Base-by-base conservation (phyloP, 2,797 vertebrate species). In the Centroberyx gerrardi region DNA sequence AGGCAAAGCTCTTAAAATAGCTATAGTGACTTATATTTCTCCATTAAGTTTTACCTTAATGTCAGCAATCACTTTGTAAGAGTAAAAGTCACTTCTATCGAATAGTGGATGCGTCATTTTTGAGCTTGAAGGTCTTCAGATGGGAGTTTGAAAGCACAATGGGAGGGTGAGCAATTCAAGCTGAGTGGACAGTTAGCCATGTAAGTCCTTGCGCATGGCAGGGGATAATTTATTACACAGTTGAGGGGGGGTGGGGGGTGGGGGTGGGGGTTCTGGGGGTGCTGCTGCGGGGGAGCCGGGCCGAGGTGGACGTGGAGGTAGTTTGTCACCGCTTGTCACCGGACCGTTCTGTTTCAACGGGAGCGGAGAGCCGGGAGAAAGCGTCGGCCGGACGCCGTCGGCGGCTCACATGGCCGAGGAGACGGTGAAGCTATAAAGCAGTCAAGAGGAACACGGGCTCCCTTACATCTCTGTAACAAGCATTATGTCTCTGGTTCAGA, bases 271-370 rank as follows among this genome's bases (percentile, higher is more conserved):
- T 66, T 22, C 1, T 22, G 22, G 61, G 76, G 55, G 51, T 71
- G 38, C 33, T 27, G 31, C 15, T 40, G 64, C 18, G 55, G 56
- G n/a, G 49, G 29, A 48, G 62, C 13, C 9, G 2, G 62, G 33
- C 27, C 15, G 53, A 42, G 40, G 48, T 49, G 44, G 59, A 52
- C 49, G 59, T 59, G 44, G 74, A 28, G 38, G 68, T 67, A 53
- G 68, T 76, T 76, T 81, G 68, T 81, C 68, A 62, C 27, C 12
- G 7, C 22, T 51, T 68, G 68, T 67, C 74, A 73, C 28, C 62
- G 2, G 15, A 44, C 49, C 38, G 27, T 54, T 62, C 51, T 56
- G 63, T 72, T 48, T 62, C 44, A 44, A n/a, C 28, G 38, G 56
- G 42, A 67, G 18, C 9, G 62, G 54, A 28, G 17, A 7, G 5